Evolutionary conservation across 1,140 invertebrate genomes (phyloP), one percentile per base, ranked within the genome.

Genomic region (Orchesella cincta): DNA sequence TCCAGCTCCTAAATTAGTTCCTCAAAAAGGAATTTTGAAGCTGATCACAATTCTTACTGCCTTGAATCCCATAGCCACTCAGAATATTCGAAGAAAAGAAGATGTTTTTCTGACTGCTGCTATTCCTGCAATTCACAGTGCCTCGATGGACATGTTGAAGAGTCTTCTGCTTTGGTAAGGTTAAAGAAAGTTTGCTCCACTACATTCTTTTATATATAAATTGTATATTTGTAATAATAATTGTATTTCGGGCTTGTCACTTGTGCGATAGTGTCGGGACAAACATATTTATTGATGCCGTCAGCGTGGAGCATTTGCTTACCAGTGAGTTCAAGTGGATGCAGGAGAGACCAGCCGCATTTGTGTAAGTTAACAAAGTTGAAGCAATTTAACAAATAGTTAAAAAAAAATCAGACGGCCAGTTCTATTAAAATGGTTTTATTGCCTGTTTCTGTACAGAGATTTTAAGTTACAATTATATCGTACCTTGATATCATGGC

Each of bases 241-340:
- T n/a, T n/a, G n/a, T n/a, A n/a, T n/a, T n/a, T n/a, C n/a, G n/a
- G n/a, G n/a, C n/a, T n/a, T n/a, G n/a, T n/a, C n/a, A n/a, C n/a
- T n/a, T n/a, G n/a, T n/a, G n/a, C 20, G 75, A 16, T 64, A 80
- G 79, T 36, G 75, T 78, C 39, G 81, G 78, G 18, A 52, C 51
- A 16, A 80, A 81, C 62, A 39, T 81, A 5, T 70, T 80, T 16
- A 54, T 75, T 20, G 75, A 78, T 52, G 62, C 39, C 0, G n/a
- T 54, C 1, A 46, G 35, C 62, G 29, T 81, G 1, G 81, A 81
- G 33, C 71, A 76, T 1, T 16, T 80, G 3, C 36, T 78, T 51
- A 18, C 75, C 1, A 74, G 78, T 67, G 54, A 81, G 36, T 74
- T 78, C 14, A 78, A 78, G 46, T 81, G 80, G 80, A 73, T 81